Percentiles rank a stretch among this genome's conserved stretches.
Evolutionary conservation across 1,140 invertebrate species (phyloP).

Genomic region (Drosophila repletoides): DNA sequence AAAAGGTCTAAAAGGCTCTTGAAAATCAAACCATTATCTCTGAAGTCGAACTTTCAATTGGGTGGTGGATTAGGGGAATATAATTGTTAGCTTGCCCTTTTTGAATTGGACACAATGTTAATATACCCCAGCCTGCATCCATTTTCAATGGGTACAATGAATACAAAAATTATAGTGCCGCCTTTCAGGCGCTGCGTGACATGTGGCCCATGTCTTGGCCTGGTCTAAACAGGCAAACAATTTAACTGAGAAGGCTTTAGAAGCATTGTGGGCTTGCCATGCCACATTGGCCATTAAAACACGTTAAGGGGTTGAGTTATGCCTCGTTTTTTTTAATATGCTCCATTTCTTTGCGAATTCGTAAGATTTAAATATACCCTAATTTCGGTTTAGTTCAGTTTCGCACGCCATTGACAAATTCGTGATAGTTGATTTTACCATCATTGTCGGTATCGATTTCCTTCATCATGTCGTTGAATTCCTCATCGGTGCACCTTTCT

Average conservation of each 20-base stretch:
- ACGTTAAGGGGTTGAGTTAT: neutral
- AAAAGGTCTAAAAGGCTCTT: neutral
- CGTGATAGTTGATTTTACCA: conserved; percentile 25
- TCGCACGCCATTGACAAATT: conserved; percentile 28
- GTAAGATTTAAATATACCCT: neutral
- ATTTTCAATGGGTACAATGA: too few species aligned
- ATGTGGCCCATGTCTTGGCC: neutral
- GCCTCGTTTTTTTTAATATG: neutral
- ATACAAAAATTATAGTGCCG: conserved; percentile 10
- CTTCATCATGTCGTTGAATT: conserved; percentile 42
- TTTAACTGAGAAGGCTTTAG: neutral
- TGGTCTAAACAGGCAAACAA: neutral
- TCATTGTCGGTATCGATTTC: conserved; percentile 43
- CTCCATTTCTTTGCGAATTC: too few species aligned
- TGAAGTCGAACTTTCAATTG: too few species aligned
- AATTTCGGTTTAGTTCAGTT: conserved; percentile 6
- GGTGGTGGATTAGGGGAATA: too few species aligned
- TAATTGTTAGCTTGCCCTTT: too few species aligned
- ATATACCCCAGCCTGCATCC: too few species aligned
- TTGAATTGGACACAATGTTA: too few species aligned
- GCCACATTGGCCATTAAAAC: conserved; percentile 1
- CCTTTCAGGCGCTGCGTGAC: conserved; percentile 17
- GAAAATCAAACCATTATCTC: too few species aligned
- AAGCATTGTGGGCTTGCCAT: neutral
- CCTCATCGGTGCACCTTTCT: conserved; percentile 23